Conservation (phyloP, 2,888 invertebrate species). For the Andrena bucephala region DNA sequence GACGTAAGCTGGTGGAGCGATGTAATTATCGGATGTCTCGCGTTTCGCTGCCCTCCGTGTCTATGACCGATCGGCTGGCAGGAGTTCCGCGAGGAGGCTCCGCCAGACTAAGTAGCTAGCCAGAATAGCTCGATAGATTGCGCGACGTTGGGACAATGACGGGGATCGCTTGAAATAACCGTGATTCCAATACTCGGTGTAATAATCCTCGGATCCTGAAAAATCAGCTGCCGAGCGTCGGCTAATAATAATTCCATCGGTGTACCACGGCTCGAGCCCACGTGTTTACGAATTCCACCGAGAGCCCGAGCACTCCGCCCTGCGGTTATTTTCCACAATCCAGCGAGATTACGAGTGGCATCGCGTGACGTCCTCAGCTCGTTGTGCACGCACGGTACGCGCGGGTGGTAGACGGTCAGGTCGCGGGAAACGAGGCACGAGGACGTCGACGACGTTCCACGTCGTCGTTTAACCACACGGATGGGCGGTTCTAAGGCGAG, state of each 20-base stretch:
- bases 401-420: constrained; percentile 27
- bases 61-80: not conserved
- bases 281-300: constrained; percentile 6
- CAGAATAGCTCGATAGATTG: too few relatives aligned
- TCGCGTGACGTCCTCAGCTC: constrained; percentile 46
- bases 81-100: not conserved
- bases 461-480: constrained; percentile 72
- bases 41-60: constrained; percentile 11
- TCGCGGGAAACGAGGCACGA: constrained; percentile 28
- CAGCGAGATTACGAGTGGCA: constrained; percentile 53
- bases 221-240: not conserved
- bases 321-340: constrained; percentile 76
- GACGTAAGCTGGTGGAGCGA: constrained; percentile 68
- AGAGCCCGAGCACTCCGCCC: not conserved
- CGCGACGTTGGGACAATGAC: too few relatives aligned
- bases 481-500: constrained; percentile 79
- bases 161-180: too few relatives aligned
- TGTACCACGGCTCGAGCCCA: not conserved
- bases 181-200: too few relatives aligned
- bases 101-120: not conserved
- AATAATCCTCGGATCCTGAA: too few relatives aligned
- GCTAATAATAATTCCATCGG: not conserved
- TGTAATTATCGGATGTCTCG: constrained; percentile 73
- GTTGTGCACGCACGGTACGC: constrained; percentile 13
- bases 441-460: constrained; percentile 41